Evolutionary conservation across 2,113 vertebrate species (phyloP).

Genomic region (Conger conger): DNA sequence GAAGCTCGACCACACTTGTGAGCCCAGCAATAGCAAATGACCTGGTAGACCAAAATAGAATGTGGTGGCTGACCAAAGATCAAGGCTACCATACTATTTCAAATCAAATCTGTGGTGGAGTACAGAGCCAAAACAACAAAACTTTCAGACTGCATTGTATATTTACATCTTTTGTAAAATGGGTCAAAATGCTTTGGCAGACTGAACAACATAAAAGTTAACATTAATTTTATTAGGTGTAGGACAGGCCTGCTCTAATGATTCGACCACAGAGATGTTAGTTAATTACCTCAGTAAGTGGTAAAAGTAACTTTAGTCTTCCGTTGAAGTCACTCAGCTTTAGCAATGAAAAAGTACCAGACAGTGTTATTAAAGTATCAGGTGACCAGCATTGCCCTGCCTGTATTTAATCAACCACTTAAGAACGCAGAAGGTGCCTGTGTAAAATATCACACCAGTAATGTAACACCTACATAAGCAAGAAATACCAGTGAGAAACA

Average conservation of each 20-base stretch:
- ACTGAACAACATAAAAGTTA: constrained; percentile 53
- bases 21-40: too few species aligned
- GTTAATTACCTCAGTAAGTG: constrained; percentile 43
- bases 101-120: too few species aligned
- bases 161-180: neutral
- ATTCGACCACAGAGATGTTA: constrained; percentile 42
- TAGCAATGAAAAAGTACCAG: constrained; percentile 42
- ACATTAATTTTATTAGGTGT: constrained; percentile 62
- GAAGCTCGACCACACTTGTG: too few species aligned
- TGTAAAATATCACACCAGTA: constrained; percentile 2
- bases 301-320: constrained; percentile 62
- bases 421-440: constrained; percentile 11
- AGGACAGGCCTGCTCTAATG: constrained; percentile 28
- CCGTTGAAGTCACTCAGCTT: constrained; percentile 39
- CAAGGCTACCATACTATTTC: too few species aligned
- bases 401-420: neutral
- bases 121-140: too few species aligned
- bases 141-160: neutral
- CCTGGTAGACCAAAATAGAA: too few species aligned
- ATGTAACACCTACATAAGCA: constrained; percentile 12
- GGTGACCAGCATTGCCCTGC: constrained; percentile 8
- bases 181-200: neutral
- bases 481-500: constrained; percentile 14
- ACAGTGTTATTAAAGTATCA: constrained; percentile 21
- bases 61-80: too few species aligned